Conservation (phyloP, 2,797 vertebrate genomes). For the Schizothorax lantsangensis region DNA sequence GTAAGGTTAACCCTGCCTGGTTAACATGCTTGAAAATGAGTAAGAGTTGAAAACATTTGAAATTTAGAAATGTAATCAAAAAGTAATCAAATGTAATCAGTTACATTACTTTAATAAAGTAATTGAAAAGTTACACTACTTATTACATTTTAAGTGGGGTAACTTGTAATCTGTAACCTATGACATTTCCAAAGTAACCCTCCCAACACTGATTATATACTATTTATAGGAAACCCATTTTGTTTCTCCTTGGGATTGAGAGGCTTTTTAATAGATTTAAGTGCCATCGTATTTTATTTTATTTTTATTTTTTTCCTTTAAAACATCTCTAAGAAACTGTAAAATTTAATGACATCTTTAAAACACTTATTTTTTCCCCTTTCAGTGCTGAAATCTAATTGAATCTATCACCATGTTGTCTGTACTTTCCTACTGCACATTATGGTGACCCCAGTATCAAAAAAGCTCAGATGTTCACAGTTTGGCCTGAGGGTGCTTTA, state of each 20-base stretch:
- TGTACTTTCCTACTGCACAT: neutral
- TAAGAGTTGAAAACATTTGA: no score
- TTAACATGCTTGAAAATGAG: no score
- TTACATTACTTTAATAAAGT: no score
- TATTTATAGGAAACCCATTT: neutral
- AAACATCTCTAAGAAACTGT: neutral
- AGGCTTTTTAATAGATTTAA: neutral
- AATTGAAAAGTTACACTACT: no score
- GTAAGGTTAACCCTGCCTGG: no score
- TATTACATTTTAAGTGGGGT: no score
- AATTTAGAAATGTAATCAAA: no score
- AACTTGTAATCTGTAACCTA: no score
- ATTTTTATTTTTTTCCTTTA: neutral
- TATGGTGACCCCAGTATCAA: constrained; percentile 19
- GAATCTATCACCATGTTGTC: neutral
- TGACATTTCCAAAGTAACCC: no score
- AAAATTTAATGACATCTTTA: neutral
- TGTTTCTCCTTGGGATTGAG: neutral
- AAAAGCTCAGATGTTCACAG: neutral
- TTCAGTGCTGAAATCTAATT: neutral
- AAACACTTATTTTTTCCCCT: neutral
- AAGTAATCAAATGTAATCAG: no score
- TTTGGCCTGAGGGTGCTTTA: neutral
- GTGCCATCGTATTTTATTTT: neutral
- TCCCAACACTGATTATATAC: neutral